Evolutionary conservation across 2,888 invertebrate species (phyloP).

Genomic region (Operophtera brumata): DNA sequence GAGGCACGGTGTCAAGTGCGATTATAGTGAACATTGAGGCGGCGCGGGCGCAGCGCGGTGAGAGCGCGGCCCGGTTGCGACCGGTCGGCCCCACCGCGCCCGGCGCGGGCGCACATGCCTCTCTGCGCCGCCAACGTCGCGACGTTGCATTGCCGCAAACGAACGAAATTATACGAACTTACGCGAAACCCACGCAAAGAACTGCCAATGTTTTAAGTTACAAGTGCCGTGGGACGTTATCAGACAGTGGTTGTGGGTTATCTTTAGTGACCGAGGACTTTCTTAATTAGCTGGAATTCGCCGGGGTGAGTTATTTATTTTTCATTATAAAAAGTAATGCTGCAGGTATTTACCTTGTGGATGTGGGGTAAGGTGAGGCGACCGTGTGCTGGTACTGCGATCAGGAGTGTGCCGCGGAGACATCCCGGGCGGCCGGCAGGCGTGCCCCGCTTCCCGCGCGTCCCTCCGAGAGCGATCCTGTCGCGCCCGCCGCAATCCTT

Average conservation of each 20-base stretch:
- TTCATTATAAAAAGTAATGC: background rate
- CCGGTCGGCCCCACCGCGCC: slow-evolving; percentile 76
- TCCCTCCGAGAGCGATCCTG: slow-evolving; percentile 30
- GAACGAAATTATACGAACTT: slow-evolving; percentile 47
- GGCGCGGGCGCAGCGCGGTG: slow-evolving; percentile 60
- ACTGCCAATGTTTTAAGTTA: slow-evolving; percentile 58
- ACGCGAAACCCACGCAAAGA: slow-evolving; percentile 48
- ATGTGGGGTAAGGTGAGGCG: slow-evolving; percentile 56
- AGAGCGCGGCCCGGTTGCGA: slow-evolving; percentile 78
- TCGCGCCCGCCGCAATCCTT: slow-evolving; percentile 38
- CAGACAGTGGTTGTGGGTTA: slow-evolving; percentile 46
- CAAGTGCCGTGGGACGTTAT: slow-evolving; percentile 48
- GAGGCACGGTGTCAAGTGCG: slow-evolving; percentile 77
- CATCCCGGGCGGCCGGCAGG: slow-evolving; percentile 31
- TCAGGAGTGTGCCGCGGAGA: slow-evolving; percentile 54
- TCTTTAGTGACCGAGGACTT: slow-evolving; percentile 39
- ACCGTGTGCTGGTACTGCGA: slow-evolving; percentile 59
- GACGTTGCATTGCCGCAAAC: slow-evolving; percentile 57
- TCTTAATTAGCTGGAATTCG: slow-evolving; percentile 16
- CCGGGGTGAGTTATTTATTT: slow-evolving; percentile 31
- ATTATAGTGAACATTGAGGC: slow-evolving; percentile 68
- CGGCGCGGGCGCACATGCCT: slow-evolving; percentile 67
- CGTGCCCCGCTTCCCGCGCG: slow-evolving; percentile 19
- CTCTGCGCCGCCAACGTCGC: slow-evolving; percentile 75
- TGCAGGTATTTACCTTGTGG: slow-evolving; percentile 21